Evolutionary conservation across 2,797 vertebrate species (phyloP).

Genomic region (Triplophysa bombifrons): DNA sequence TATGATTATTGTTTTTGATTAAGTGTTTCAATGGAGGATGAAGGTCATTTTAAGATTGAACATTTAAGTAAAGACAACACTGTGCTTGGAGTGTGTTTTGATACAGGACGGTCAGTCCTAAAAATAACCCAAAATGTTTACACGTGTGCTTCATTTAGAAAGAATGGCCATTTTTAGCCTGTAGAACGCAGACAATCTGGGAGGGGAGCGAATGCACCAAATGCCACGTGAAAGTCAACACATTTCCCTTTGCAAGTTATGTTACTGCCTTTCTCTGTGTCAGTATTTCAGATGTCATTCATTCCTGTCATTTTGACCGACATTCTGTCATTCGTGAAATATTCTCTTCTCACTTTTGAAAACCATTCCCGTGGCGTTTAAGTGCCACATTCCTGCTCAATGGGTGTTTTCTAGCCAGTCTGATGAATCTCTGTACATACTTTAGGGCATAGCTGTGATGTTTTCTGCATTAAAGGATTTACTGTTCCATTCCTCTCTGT

Average conservation of each 20-base stretch:
- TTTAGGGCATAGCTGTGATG: slow-evolving; percentile 17
- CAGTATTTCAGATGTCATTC: slow-evolving; percentile 2
- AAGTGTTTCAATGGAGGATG: background rate
- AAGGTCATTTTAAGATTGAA: background rate
- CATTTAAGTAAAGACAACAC: slow-evolving; percentile 9
- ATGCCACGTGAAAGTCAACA: slow-evolving; percentile 9
- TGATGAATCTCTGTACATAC: background rate
- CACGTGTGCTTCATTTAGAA: slow-evolving; percentile 67
- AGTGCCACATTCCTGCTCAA: slow-evolving; percentile 25
- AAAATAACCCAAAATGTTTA: slow-evolving; percentile 74
- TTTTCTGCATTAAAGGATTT: slow-evolving; percentile 50
- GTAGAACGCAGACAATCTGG: slow-evolving; percentile 39
- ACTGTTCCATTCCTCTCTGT: slow-evolving; percentile 34
- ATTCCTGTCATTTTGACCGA: slow-evolving; percentile 27
- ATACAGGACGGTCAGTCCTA: slow-evolving; percentile 69
- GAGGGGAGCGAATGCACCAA: slow-evolving; percentile 13
- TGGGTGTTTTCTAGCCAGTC: background rate
- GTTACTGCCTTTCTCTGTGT: slow-evolving; percentile 6
- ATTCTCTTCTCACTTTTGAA: slow-evolving; percentile 12
- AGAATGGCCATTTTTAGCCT: slow-evolving; percentile 58
- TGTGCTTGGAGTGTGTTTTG: slow-evolving; percentile 51
- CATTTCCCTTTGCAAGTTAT: slow-evolving; percentile 34
- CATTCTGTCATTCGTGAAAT: slow-evolving; percentile 1
- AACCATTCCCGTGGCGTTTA: slow-evolving; percentile 6
- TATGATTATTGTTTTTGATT: background rate